Evolutionary conservation across 2,888 invertebrate genomes (phyloP).

Genomic region (Erebia ligea): DNA sequence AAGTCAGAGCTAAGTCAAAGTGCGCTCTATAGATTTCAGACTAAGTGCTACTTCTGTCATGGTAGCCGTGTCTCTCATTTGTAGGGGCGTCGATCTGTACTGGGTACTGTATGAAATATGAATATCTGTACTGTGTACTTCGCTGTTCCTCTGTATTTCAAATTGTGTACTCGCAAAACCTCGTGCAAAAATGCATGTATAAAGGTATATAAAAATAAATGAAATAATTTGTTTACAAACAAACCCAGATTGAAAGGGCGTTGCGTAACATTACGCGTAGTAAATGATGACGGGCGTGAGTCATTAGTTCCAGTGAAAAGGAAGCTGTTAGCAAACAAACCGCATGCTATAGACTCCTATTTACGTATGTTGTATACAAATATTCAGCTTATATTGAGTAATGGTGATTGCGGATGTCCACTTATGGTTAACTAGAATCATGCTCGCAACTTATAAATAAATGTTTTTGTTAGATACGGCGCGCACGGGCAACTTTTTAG

Average conservation of each 20-base stretch:
- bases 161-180: background rate
- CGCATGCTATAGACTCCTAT: background rate
- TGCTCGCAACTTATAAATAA: background rate
- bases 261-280: conserved; percentile 20
- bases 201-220: conserved; percentile 7
- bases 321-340: conserved; percentile 24
- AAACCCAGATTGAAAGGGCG: conserved; percentile 11
- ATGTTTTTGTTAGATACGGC: no score
- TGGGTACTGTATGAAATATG: no score
- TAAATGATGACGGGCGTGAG: conserved; percentile 15
- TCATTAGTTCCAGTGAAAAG: conserved; percentile 25
- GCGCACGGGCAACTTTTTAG: no score
- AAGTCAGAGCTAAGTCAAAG: no score
- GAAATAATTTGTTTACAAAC: conserved; percentile 21
- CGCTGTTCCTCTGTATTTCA: background rate
- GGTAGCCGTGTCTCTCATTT: no score
- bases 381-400: conserved; percentile 5
- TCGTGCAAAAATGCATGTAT: background rate
- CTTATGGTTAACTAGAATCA: background rate
- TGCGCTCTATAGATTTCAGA: no score
- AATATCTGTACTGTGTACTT: no score
- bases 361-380: conserved; percentile 14
- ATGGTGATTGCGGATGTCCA: background rate
- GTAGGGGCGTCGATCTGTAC: no score
- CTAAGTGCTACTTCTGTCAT: no score